phyloP scores from a whole-genome alignment of 1,140 invertebrate genomes.

The Eumaeus atala region DNA sequence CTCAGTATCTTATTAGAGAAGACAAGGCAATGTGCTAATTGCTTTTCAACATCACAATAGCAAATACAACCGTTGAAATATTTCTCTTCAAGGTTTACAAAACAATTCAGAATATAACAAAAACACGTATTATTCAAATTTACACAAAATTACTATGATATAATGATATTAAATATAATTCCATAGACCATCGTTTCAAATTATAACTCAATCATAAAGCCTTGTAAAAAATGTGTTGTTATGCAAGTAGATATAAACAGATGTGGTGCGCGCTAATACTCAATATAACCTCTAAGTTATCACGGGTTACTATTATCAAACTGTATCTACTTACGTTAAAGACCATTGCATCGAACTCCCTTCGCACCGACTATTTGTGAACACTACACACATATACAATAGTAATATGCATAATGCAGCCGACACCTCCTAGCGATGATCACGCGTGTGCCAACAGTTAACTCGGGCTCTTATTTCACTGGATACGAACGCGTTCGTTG shows the following conservation, averaged over 20 bases:
- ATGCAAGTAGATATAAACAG: slow-evolving; percentile 13
- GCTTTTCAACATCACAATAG: too few species aligned
- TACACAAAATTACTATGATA: too few species aligned
- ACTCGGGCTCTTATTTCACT: slow-evolving; percentile 47
- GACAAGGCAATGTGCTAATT: too few species aligned
- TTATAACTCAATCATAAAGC: too few species aligned
- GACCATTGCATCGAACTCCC: slow-evolving; percentile 57
- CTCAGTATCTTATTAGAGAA: too few species aligned
- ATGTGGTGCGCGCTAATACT: slow-evolving; percentile 24
- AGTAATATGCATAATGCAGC: slow-evolving; percentile 59
- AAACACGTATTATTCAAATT: too few species aligned
- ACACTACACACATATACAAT: slow-evolving; percentile 65
- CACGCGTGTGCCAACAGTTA: slow-evolving; percentile 43
- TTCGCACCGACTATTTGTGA: slow-evolving; percentile 64
- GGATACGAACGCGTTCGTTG: slow-evolving; percentile 39
- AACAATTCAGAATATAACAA: too few species aligned
- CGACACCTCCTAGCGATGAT: slow-evolving; percentile 36
- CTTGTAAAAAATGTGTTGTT: slow-evolving; percentile 21
- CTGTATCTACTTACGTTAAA: slow-evolving; percentile 54
- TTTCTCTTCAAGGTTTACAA: too few species aligned
- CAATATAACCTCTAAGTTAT: slow-evolving; percentile 66
- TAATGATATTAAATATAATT: too few species aligned
- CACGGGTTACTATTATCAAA: slow-evolving; percentile 22
- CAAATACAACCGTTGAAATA: too few species aligned
- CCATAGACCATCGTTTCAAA: too few species aligned